A percentile compares a stretch with the other conserved stretches of the same genome.
phyloP scores from a whole-genome alignment of 2,888 invertebrate genomes.

The Baccha elongata region DNA sequence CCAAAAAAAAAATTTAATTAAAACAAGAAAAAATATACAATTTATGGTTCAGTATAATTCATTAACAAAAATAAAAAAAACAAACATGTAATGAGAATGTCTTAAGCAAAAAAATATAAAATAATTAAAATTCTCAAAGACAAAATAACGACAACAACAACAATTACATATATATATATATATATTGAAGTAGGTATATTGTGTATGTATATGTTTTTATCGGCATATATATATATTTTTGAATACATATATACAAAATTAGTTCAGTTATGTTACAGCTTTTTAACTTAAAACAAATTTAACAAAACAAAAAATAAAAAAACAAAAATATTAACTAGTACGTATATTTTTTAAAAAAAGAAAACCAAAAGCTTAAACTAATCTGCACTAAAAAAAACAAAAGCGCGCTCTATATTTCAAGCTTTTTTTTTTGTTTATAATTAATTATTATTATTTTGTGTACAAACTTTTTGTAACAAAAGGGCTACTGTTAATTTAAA shows the following conservation, averaged over 20 bases:
- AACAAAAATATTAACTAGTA: constrained; percentile 12
- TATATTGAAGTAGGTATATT: constrained; percentile 69
- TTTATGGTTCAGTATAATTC: constrained; percentile 71
- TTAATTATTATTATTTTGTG: too few relatives aligned
- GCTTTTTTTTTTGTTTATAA: constrained; percentile 3
- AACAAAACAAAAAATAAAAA: constrained; percentile 1
- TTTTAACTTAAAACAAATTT: constrained; percentile 38
- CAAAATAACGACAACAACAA: constrained; percentile 31
- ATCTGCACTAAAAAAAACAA: constrained; percentile 51
- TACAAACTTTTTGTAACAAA: too few relatives aligned
- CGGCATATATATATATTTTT: constrained; percentile 40
- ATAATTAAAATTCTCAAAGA: constrained; percentile 51
- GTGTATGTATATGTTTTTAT: constrained; percentile 46
- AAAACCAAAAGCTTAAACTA: constrained; percentile 40
- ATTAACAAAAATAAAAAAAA: constrained; percentile 42
- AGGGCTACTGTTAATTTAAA: too few relatives aligned
- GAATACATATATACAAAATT: constrained; percentile 25
- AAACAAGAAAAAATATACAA: constrained; percentile 48
- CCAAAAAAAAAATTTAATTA: not conserved
- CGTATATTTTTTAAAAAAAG: constrained; percentile 52
- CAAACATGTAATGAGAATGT: constrained; percentile 50
- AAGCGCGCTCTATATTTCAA: too few relatives aligned
- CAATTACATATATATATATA: constrained; percentile 20
- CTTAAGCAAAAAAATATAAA: constrained; percentile 28
- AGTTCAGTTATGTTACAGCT: constrained; percentile 67